Evolutionary conservation across 2,113 vertebrate species (phyloP), one percentile per base, ranked within the genome.

Genomic region (Corydoras sp.): DNA sequence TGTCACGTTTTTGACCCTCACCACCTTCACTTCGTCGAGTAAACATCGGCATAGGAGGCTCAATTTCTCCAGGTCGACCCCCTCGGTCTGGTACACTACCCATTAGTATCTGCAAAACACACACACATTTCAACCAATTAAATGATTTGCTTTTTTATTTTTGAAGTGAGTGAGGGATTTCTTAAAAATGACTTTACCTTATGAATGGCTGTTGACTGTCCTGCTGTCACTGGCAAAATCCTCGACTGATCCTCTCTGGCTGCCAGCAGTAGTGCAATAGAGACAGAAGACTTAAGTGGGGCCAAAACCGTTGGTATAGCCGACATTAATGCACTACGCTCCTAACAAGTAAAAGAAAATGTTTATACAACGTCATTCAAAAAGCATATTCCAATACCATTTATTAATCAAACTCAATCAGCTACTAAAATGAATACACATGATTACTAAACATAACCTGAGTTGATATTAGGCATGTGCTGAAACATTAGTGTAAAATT

Each of bases 1-100:
- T 70, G 64, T 70, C 64, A 12, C 51, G 54, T 77, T 50, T 79
- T 68, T 76, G 86, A 82, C 53, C 53, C 5, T 49, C 62, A 18
- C 24, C 61, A 14, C 87, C 86, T 1, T 89, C 80, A 72, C 86
- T 86, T 53, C 90, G 80, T 24, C 77, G 83, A 67, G 79, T 81
- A 90, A 92, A 96, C 0, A 0, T 5, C 7, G 93, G 93, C 92
- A 95, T 95, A 0, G 93, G 93, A 0, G 89, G 81, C 74, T 95
- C 94, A 0, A 96, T 88, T 80, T 95, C 93, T 32, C 86, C 83
- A 0, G 93, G 93, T 5, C 92, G 86, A 3, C 94, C 93, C 18
- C 93, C 93, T 71, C 93, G 87, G 82, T 95, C 92, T 0, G 94
- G 93, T 10, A 96, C 91, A 0, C 73, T 75, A 31, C 92, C 92